Evolutionary conservation across 2,797 vertebrate genomes (phyloP).

Genomic region (Otolemur crassicaudatus): DNA sequence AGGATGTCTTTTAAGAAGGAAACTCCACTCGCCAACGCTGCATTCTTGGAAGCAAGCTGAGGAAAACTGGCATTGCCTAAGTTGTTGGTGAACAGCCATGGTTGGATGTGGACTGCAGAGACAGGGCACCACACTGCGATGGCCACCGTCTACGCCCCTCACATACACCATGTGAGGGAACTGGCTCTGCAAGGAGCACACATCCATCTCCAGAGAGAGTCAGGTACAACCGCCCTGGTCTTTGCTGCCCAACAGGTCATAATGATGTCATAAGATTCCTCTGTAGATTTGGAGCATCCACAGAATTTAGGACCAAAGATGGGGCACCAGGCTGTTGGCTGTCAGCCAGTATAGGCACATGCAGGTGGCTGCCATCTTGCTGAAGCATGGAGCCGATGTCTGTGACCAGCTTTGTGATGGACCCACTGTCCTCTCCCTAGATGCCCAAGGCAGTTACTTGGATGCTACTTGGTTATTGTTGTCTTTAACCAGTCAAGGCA

Average conservation of each 20-base stretch:
- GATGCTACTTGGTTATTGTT: no score
- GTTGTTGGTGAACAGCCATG: no score
- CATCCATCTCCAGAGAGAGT: conserved; percentile 98
- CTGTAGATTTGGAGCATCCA: conserved; percentile 97
- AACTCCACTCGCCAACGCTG: no score
- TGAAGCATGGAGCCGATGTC: conserved; percentile 96
- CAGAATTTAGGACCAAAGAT: conserved; percentile 95
- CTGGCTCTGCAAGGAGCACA: conserved; percentile 97
- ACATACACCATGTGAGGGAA: conserved; percentile 93
- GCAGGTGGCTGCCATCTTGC: conserved; percentile 93
- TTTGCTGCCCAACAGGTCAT: conserved; percentile 97
- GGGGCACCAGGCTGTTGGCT: conserved; percentile 94
- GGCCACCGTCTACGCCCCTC: conserved; percentile 95
- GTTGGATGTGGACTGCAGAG: no score
- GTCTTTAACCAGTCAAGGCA: conserved; percentile 75
- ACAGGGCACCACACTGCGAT: conserved; percentile 95
- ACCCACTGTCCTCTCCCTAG: no score
- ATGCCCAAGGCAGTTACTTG: no score
- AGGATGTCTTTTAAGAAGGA: no score
- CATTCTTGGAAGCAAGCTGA: no score
- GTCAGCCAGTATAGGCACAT: conserved; percentile 94
- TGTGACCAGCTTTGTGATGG: conserved; percentile 93
- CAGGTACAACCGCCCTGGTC: conserved; percentile 96
- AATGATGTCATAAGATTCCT: conserved; percentile 94
- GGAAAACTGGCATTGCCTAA: no score